Percentiles rank a stretch among this genome's conserved stretches.
phyloP scores from a whole-genome alignment of 2,797 vertebrate species.

The Aldrovandia affinis region DNA sequence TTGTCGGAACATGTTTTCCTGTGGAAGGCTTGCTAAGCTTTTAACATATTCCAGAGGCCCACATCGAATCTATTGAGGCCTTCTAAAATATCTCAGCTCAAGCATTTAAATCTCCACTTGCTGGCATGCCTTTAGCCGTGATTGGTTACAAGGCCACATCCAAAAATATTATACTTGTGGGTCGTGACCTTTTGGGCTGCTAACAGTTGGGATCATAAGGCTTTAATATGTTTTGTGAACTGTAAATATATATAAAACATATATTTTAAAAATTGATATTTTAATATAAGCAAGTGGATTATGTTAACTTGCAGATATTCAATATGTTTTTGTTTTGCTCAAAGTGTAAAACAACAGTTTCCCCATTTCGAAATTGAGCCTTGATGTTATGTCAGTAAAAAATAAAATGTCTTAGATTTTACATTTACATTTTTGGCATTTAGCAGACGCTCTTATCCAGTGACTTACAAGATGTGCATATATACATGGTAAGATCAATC shows the following conservation, averaged over 20 bases:
- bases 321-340: too few relatives aligned
- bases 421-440: too few relatives aligned
- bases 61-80: neutral
- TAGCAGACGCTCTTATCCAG: too few relatives aligned
- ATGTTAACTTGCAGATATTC: neutral
- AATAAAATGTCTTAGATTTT: too few relatives aligned
- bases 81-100: constrained; percentile 16
- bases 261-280: too few relatives aligned
- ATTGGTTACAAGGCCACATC: constrained; percentile 8
- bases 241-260: too few relatives aligned
- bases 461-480: too few relatives aligned
- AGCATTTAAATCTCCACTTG: constrained; percentile 22
- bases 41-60: neutral
- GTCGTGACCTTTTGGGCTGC: constrained; percentile 17
- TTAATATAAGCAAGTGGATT: neutral
- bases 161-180: constrained; percentile 19
- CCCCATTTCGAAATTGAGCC: too few relatives aligned
- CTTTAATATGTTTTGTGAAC: too few relatives aligned
- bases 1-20: neutral
- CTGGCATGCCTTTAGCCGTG: neutral
- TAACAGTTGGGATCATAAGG: neutral
- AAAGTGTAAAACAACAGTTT: too few relatives aligned
- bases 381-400: too few relatives aligned
- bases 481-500: too few relatives aligned
- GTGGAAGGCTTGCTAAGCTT: neutral